Conservation (phyloP, 2,888 invertebrate species). For the Tiliacea citrago region DNA sequence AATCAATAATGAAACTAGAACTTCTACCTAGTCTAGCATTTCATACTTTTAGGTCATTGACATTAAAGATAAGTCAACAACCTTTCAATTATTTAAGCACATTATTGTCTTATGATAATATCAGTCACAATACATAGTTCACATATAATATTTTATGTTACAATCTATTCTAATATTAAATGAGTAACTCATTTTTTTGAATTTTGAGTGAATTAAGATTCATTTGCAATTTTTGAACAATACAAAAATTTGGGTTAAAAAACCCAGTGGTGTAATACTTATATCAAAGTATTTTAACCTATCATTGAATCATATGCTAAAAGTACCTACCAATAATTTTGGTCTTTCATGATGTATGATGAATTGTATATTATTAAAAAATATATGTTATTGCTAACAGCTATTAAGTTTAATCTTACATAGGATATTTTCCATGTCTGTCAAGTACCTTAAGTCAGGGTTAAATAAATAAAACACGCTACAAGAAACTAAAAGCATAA, state of each 20-base stretch:
- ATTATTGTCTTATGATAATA: not conserved
- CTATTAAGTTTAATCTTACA: conserved; percentile 9
- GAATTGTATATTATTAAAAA: conserved; percentile 9
- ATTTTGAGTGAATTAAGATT: not conserved
- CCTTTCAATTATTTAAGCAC: conserved; percentile 8
- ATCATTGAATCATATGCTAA: not conserved
- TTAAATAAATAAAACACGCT: conserved; percentile 49
- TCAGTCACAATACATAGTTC: too few relatives aligned
- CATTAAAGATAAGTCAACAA: conserved; percentile 33
- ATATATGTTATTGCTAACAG: not conserved
- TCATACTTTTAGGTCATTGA: conserved; percentile 41
- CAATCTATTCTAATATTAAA: not conserved
- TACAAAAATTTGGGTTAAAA: not conserved
- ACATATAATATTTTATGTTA: not conserved
- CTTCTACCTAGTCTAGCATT: conserved; percentile 23
- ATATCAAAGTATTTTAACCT: not conserved
- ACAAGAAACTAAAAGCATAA: conserved; percentile 32
- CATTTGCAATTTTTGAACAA: not conserved
- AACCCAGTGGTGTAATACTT: not conserved
- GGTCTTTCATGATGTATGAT: not conserved
- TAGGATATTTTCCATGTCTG: conserved; percentile 12
- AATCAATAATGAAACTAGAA: conserved; percentile 47
- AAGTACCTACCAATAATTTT: not conserved
- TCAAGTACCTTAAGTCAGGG: conserved; percentile 49
- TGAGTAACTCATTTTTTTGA: not conserved